phyloP scores from a whole-genome alignment of 2,888 invertebrate genomes.

The Phymatocera aterrima region DNA sequence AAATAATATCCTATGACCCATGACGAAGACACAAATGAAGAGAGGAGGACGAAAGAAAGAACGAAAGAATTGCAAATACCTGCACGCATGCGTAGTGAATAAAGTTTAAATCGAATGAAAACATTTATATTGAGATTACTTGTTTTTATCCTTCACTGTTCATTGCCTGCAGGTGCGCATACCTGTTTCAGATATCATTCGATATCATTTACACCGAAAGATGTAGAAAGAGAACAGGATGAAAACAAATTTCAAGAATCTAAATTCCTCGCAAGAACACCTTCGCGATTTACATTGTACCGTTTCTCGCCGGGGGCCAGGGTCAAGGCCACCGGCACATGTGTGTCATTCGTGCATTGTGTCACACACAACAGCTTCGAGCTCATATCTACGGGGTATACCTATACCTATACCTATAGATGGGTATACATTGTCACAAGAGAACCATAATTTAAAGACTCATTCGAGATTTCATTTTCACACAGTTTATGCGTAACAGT shows the following conservation, averaged over 20 bases:
- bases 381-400: too few relatives aligned
- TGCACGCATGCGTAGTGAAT: too few relatives aligned
- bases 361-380: too few relatives aligned
- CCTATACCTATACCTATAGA: not conserved
- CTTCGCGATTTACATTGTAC: constrained; percentile 11
- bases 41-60: not conserved
- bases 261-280: not conserved
- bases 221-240: not conserved
- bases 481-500: too few relatives aligned
- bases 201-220: too few relatives aligned
- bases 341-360: constrained; percentile 5
- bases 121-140: too few relatives aligned
- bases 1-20: not conserved
- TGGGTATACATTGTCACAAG: too few relatives aligned
- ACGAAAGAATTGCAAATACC: not conserved
- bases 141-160: too few relatives aligned
- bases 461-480: not conserved
- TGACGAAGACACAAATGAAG: not conserved
- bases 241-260: not conserved
- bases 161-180: too few relatives aligned
- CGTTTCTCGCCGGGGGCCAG: constrained; percentile 30
- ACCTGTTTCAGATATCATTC: too few relatives aligned
- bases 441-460: not conserved
- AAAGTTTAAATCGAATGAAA: too few relatives aligned
- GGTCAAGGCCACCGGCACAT: constrained; percentile 31